These are phyloP conservation scores for Poecilus cupreus DNA, from an alignment of 2,888 invertebrate species.

Conservation along the genomic window DNA sequence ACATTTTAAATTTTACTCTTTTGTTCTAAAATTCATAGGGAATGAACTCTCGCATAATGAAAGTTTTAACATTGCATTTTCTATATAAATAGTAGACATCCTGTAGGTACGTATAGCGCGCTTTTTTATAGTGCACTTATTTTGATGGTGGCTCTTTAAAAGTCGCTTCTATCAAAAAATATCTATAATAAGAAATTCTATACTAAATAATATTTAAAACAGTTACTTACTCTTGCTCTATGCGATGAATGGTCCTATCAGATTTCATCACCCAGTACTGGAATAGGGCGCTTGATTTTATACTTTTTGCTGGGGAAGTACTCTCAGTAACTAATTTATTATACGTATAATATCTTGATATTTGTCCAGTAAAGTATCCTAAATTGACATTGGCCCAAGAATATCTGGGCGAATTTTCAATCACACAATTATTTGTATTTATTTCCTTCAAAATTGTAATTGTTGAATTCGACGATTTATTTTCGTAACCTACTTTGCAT, in stretches of 20 bases:
- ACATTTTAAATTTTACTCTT: too few species aligned
- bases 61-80: too few species aligned
- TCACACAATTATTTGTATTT: slow-evolving; percentile 24
- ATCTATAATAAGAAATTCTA: too few species aligned
- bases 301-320: background rate
- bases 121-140: too few species aligned
- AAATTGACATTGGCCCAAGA: background rate
- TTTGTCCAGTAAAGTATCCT: slow-evolving; percentile 21
- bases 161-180: too few species aligned
- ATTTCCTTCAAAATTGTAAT: slow-evolving; percentile 30
- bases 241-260: slow-evolving; percentile 25
- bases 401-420: slow-evolving; percentile 2
- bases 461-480: background rate
- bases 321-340: slow-evolving; percentile 15
- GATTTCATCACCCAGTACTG: slow-evolving; percentile 6
- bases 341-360: slow-evolving; percentile 19
- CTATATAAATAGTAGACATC: too few species aligned
- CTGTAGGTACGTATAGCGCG: too few species aligned
- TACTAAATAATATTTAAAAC: too few species aligned
- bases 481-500: slow-evolving; percentile 28
- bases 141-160: too few species aligned
- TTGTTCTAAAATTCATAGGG: too few species aligned
- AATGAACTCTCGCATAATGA: too few species aligned
- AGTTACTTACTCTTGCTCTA: slow-evolving; percentile 46
- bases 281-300: slow-evolving; percentile 24